These are phyloP conservation scores for Pseudochirops corinnae DNA, from an alignment of 2,797 vertebrate species.

Conservation along the genomic window DNA sequence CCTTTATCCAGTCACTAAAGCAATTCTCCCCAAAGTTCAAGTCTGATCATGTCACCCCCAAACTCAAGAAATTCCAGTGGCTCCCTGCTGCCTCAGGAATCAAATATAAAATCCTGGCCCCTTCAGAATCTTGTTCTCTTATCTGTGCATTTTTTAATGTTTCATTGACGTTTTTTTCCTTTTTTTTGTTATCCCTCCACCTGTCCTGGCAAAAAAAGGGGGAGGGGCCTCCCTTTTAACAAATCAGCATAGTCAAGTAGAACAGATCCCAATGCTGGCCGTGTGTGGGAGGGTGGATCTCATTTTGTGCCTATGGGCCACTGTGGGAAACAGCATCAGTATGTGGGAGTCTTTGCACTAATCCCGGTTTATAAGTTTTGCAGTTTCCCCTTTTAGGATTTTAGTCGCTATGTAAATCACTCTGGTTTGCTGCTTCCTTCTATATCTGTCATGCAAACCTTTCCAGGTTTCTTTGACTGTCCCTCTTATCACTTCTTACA, in stretches of 20 bases:
- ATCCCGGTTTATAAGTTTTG: background rate
- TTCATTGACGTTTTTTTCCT: background rate
- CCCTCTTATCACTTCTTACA: background rate
- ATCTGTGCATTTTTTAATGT: background rate
- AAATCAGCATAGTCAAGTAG: background rate
- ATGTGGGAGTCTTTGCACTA: background rate
- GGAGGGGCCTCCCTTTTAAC: background rate
- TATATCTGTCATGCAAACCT: background rate
- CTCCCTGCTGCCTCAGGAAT: too few species aligned
- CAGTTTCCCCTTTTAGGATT: background rate
- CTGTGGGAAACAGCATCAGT: background rate
- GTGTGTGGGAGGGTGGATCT: background rate
- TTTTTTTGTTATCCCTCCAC: background rate
- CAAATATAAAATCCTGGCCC: background rate
- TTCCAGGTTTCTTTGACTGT: background rate
- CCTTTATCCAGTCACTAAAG: too few species aligned
- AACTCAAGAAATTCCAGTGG: too few species aligned
- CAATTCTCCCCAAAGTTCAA: too few species aligned
- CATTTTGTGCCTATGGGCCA: background rate
- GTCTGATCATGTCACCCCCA: too few species aligned
- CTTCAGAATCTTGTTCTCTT: background rate
- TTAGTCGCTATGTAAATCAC: background rate
- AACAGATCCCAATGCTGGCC: background rate
- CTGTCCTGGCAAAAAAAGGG: background rate
- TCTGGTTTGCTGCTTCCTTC: background rate